Conservation (phyloP, 2,888 invertebrate genomes). For the Eupithecia exiguata region DNA sequence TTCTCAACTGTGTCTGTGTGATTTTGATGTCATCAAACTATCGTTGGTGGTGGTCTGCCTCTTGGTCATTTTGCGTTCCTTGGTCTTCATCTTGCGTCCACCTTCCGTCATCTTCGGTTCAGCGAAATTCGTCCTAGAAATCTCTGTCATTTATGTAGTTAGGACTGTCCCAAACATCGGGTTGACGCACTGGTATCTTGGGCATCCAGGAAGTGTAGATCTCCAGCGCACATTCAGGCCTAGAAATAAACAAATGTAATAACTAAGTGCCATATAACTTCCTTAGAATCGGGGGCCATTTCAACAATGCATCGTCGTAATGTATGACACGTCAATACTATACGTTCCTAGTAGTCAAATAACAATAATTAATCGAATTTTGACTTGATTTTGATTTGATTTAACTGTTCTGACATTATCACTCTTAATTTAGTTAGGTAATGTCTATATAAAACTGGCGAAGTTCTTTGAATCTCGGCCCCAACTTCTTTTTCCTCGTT, state of each 20-base stretch:
- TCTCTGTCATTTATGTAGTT: constrained; percentile 48
- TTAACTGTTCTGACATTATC: too few species aligned
- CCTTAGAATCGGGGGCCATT: neutral
- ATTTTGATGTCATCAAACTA: neutral
- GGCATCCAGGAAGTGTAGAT: constrained; percentile 70
- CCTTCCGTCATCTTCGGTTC: neutral
- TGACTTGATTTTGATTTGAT: too few species aligned
- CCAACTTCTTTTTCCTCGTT: too few species aligned
- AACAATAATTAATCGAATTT: too few species aligned
- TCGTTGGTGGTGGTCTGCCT: neutral
- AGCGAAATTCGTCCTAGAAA: neutral
- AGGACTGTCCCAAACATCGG: constrained; percentile 70
- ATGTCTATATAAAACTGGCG: too few species aligned
- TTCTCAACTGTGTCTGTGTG: neutral
- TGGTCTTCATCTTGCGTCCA: neutral
- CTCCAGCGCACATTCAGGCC: constrained; percentile 74
- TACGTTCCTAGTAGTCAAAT: neutral
- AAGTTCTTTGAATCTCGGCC: too few species aligned
- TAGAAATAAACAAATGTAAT: constrained; percentile 49
- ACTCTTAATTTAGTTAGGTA: too few species aligned
- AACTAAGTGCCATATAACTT: neutral
- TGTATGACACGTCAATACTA: neutral
- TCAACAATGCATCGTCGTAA: neutral
- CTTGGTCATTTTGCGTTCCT: neutral
- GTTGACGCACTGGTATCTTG: constrained; percentile 59